Evolutionary conservation across 2,797 vertebrate genomes (phyloP).

Genomic region (Sebastes melanostomus): DNA sequence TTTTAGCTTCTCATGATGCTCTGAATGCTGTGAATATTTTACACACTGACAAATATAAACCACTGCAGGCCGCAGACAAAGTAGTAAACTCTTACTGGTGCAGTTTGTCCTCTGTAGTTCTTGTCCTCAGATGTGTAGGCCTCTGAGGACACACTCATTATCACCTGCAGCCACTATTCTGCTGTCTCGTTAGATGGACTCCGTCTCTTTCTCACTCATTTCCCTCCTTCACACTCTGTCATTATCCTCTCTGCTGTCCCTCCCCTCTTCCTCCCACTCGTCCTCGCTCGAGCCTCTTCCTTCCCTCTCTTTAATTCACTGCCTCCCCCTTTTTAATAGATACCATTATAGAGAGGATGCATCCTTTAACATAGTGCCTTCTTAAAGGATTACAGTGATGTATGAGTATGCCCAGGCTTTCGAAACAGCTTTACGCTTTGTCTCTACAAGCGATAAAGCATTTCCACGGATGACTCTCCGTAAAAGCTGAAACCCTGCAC

Average conservation of each 20-base stretch:
- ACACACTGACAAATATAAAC: neutral
- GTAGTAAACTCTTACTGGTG: neutral
- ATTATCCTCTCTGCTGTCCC: constrained; percentile 19
- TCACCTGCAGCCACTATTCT: constrained; percentile 38
- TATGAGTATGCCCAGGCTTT: neutral
- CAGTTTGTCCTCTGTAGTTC: constrained; percentile 18
- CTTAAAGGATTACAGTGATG: constrained; percentile 23
- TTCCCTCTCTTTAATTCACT: constrained; percentile 7
- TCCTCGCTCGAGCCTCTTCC: neutral
- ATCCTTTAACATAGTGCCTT: constrained; percentile 27
- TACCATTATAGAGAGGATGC: constrained; percentile 23
- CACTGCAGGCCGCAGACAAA: neutral
- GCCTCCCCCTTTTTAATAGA: constrained; percentile 37
- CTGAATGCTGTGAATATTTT: neutral
- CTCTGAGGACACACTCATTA: constrained; percentile 54
- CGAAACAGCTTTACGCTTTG: constrained; percentile 6
- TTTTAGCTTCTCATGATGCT: neutral
- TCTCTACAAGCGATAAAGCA: constrained; percentile 36
- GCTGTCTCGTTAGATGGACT: constrained; percentile 32
- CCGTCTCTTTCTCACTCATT: constrained; percentile 2
- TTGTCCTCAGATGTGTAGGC: constrained; percentile 21
- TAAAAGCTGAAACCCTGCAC: constrained; percentile 29
- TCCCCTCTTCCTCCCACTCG: constrained; percentile 5
- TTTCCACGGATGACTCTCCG: constrained; percentile 27
- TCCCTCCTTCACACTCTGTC: constrained; percentile 8